These are phyloP conservation scores for Crambe crambe DNA, from an alignment of 37 sponge, comb jelly and placozoan genomes.

Conservation along the genomic window DNA sequence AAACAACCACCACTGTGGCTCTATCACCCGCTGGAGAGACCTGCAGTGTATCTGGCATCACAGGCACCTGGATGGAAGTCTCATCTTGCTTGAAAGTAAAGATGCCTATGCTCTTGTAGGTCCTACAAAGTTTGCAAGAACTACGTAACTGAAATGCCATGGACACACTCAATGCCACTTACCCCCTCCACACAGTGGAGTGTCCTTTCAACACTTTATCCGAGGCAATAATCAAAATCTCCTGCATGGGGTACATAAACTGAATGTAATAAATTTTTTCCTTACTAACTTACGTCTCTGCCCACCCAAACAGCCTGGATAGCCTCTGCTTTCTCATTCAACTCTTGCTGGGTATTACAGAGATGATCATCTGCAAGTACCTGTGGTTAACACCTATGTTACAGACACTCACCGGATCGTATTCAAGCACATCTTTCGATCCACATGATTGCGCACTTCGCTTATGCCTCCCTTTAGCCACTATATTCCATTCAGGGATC, in stretches of 20 bases:
- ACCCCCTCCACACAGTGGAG: constrained; percentile 49
- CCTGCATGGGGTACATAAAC: neutral
- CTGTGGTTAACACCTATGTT: no score
- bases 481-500: neutral
- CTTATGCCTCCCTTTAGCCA: neutral
- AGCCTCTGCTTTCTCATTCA: constrained; percentile 35
- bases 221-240: constrained; percentile 42
- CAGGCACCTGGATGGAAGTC: neutral
- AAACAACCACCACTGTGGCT: constrained; percentile 38
- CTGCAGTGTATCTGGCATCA: constrained; percentile 34
- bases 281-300: constrained; percentile 50
- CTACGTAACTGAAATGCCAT: no score
- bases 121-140: neutral
- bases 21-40: constrained; percentile 22
- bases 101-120: neutral
- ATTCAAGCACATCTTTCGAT: neutral
- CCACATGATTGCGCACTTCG: neutral
- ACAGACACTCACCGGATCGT: neutral
- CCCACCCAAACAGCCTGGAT: constrained; percentile 57
- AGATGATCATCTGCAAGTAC: neutral
- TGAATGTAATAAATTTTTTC: no score
- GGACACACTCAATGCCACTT: no score
- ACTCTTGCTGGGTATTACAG: constrained; percentile 2
- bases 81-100: constrained; percentile 14
- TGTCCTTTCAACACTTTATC: neutral